Evolutionary conservation across 2,113 vertebrate genomes (phyloP).

Genomic region (Perca fluviatilis): DNA sequence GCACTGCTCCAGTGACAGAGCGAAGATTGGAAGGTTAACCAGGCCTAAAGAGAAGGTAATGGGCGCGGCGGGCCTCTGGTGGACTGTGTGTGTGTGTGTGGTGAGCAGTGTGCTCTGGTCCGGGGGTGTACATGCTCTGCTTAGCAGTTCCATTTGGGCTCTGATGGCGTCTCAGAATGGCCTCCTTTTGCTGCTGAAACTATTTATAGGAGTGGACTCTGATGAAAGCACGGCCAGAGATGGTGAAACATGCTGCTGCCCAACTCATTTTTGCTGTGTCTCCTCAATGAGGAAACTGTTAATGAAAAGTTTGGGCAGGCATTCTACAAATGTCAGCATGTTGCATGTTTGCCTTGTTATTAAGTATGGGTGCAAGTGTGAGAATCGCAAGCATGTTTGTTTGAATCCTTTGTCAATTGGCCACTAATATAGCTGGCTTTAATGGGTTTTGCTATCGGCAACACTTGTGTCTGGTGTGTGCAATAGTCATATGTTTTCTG

Average conservation of each 20-base stretch:
- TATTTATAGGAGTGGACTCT: conserved; percentile 83
- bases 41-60: conserved; percentile 79
- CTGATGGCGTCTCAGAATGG: conserved; percentile 72
- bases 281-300: not conserved
- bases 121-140: conserved; percentile 65
- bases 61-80: conserved; percentile 63
- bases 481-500: not conserved
- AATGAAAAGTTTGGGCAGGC: not conserved
- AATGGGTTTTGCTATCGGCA: not conserved
- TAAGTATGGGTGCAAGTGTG: not conserved
- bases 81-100: conserved; percentile 67
- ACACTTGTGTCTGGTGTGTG: not conserved
- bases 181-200: conserved; percentile 77
- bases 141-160: conserved; percentile 68
- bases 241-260: conserved; percentile 63
- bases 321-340: not conserved
- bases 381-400: not conserved
- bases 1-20: conserved; percentile 53
- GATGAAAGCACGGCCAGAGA: conserved; percentile 70
- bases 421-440: not conserved
- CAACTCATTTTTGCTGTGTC: conserved; percentile 24
- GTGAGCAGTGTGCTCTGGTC: conserved; percentile 44
- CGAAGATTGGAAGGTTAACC: conserved; percentile 77
- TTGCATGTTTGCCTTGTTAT: not conserved
- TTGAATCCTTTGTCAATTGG: not conserved